Base-by-base conservation (phyloP, 2,113 vertebrate genomes). In the Leucosticte australis region DNA sequence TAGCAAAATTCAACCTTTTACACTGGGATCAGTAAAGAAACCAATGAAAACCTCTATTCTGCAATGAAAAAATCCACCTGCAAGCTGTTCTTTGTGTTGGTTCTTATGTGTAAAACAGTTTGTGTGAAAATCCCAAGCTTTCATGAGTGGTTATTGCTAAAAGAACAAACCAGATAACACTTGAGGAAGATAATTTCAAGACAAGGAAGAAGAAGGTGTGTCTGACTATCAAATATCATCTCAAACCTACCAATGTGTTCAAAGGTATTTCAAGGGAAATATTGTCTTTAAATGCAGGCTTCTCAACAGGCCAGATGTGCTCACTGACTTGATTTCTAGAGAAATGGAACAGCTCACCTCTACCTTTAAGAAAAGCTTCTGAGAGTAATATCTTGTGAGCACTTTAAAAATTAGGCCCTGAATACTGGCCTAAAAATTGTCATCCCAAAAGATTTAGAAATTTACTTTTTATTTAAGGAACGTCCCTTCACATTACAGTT, bases 211-310 rank as follows among this genome's bases (percentile, higher is more conserved):
- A 14, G 5, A 75, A 57, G 28, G 10, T 77, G 10, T 30, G 13
- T 46, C 21, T 83, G 7, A 39, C 13, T 63, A 9, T 62, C 27
- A 77, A 39, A 55, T 15, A 47, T 15, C 2, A 47, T 30, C 20
- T 82, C 37, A 75, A 92, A 82, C 22, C 3, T 20, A 41, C 2
- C 4, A 9, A 8, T 33, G 10, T n/a, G 5, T 37, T 6, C 1
- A 33, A 69, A 47, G 6, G 6, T n/a, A 1, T 5, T 50, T 28
- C 22, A 62, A 33, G 37, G 4, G 11, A 74, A 78, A 55, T 27
- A 23, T 0, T 19, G 0, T 17, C 7, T 69, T 70, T 41, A 50
- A 70, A 67, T 11, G 15, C 3, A 39, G 11, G 2, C 4, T 77
- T 74, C 16, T 83, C 35, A 50, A 17, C 7, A 33, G 10, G 6